Conservation (phyloP, 64 coral and sea anemone genomes). For the Montipora cactus region DNA sequence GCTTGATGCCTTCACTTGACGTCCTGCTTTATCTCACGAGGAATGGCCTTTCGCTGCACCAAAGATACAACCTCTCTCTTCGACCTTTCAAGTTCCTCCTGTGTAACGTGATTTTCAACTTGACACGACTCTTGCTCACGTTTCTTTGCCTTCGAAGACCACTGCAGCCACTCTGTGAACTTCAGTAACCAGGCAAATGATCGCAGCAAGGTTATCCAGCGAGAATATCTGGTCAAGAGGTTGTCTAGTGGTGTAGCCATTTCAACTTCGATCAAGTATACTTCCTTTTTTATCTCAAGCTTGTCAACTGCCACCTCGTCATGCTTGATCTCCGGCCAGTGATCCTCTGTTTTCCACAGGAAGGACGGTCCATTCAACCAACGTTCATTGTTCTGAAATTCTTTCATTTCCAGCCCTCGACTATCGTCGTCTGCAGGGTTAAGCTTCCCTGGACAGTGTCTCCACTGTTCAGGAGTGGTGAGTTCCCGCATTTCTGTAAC, state of each 20-base stretch:
- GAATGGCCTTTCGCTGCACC: not conserved
- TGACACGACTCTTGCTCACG: too few relatives aligned
- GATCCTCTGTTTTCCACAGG: not conserved
- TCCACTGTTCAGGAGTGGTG: conserved; percentile 18
- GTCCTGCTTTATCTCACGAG: conserved; percentile 1
- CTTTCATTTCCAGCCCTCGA: not conserved
- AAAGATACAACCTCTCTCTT: not conserved
- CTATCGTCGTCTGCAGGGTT: conserved; percentile 29
- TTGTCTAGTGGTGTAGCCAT: not conserved
- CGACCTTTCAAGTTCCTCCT: not conserved
- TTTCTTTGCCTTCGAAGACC: too few relatives aligned
- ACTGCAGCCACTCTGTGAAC: conserved; percentile 11
- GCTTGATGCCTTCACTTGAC: not conserved
- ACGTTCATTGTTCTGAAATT: not conserved
- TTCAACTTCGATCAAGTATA: too few relatives aligned
- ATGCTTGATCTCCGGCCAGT: conserved; percentile 37
- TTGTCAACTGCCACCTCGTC: not conserved
- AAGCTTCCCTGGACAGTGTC: conserved; percentile 23
- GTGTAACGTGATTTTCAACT: too few relatives aligned
- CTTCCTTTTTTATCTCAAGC: conserved; percentile 32
- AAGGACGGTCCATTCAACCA: conserved; percentile 55
- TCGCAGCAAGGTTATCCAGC: too few relatives aligned
- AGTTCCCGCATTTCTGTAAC: not conserved
- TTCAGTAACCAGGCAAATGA: conserved; percentile 31
- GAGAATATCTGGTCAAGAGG: not conserved